phyloP scores from a whole-genome alignment of 2,113 vertebrate species.

The Zosterops borbonicus region DNA sequence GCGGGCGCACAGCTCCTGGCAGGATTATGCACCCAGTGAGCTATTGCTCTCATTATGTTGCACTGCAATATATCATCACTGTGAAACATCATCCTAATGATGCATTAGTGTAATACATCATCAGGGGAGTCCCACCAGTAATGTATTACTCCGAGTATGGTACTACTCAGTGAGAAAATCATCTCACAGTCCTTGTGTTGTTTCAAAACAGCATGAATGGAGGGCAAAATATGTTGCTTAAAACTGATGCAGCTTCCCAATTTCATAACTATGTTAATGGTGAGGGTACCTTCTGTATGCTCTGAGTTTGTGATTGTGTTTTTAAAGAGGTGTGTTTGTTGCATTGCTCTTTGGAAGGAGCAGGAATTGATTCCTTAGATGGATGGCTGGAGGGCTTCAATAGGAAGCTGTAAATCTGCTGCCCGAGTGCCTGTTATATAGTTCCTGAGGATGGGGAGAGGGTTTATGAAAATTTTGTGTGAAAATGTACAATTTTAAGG shows the following conservation, averaged over 20 bases:
- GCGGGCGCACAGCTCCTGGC: conserved; percentile 43
- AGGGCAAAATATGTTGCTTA: not conserved
- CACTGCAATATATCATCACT: conserved; percentile 65
- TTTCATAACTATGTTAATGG: not conserved
- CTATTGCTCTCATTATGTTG: conserved; percentile 75
- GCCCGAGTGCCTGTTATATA: not conserved
- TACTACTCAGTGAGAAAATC: conserved; percentile 37
- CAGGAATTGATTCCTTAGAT: conserved; percentile 23
- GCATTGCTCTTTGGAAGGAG: not conserved
- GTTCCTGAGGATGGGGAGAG: not conserved
- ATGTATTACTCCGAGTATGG: conserved; percentile 52
- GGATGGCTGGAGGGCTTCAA: conserved; percentile 9
- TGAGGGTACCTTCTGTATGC: not conserved
- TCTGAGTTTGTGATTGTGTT: not conserved
- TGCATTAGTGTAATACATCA: conserved; percentile 75
- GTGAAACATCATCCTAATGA: conserved; percentile 75
- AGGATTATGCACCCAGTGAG: conserved; percentile 68
- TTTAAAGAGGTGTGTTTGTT: not conserved
- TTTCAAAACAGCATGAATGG: not conserved
- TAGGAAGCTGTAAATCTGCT: not conserved
- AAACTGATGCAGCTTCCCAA: not conserved
- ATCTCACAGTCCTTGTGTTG: not conserved
- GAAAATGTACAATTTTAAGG: not conserved
- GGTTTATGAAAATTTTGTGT: not conserved
- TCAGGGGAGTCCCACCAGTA: conserved; percentile 68